Evolutionary conservation across 2,888 invertebrate genomes (phyloP), one percentile per base, ranked within the genome.

Genomic region (Nomada flava): DNA sequence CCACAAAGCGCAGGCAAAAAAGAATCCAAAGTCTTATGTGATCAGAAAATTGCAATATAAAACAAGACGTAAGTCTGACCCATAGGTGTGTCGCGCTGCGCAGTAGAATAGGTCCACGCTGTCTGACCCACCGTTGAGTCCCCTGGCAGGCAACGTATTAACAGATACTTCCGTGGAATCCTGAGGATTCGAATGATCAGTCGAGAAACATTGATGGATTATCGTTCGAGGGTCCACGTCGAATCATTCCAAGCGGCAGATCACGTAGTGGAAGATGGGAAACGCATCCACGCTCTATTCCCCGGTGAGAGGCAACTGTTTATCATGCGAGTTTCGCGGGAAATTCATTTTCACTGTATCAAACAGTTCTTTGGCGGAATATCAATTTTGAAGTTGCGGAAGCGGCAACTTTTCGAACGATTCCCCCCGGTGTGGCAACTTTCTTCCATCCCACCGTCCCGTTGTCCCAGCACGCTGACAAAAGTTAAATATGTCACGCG

Each of bases 141-240:
- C 1, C 36, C 36, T 7, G 7, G 36, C 36, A 1, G 5, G 0
- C 36, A 36, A 36, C 36, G 36, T 36, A 7, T 5, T 36, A 11
- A 23, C 53, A 60, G 65, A 67, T 59, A 71, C 79, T 86, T 79
- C 68, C 72, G 57, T 82, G 65, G 57, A 73, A 78, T 82, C 59
- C 26, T 2, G 23, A 11, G 2, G 10, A 53, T 42, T 42, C 26
- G 2, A 13, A 47, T 11, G n/a, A 36, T 0, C 7, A 20, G 9
- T 36, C 2, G 15, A 5, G 0, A 18, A 36, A n/a, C 29, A 18
- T 29, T 63, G 44, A 26, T 2, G 62, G 60, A 67, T 79, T 62
- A 67, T 72, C 23, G 5, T 42, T 53, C n/a, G 50, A 15, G n/a
- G 63, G 44, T 44, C 65, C 36, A 52, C 44, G 0, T 23, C 36